Evolutionary conservation across 2,113 vertebrate genomes (phyloP).

Genomic region (Urocitellus parryii): DNA sequence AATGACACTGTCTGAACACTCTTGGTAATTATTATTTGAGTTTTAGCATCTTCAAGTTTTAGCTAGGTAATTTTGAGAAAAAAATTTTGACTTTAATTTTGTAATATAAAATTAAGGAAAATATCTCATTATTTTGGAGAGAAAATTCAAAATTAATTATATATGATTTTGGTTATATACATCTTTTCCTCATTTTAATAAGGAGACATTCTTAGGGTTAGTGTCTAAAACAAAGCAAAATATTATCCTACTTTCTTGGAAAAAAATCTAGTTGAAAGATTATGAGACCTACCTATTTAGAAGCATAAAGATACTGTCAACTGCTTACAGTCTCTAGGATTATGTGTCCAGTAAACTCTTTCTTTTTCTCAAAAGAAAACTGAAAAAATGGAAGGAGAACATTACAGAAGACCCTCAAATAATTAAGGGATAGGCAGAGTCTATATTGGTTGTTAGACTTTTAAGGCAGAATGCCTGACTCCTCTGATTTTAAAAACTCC

Average conservation of each 20-base stretch:
- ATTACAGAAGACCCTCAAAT: slow-evolving; percentile 4
- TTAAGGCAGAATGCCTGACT: not conserved
- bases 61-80: slow-evolving; percentile 45
- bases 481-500: not conserved
- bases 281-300: not conserved
- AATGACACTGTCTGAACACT: not conserved
- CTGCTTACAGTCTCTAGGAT: not conserved
- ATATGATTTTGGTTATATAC: not conserved
- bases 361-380: slow-evolving; percentile 30
- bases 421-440: not conserved
- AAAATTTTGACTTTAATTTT: slow-evolving; percentile 5
- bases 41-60: slow-evolving; percentile 14
- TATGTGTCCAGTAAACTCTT: not conserved
- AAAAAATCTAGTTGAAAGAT: slow-evolving; percentile 23
- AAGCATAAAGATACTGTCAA: not conserved
- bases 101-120: not conserved
- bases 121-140: not conserved
- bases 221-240: not conserved
- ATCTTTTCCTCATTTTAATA: slow-evolving; percentile 41
- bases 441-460: not conserved
- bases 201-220: not conserved
- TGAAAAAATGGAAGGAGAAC: not conserved
- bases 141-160: slow-evolving; percentile 22
- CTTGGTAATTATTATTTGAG: not conserved
- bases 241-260: slow-evolving; percentile 19